Evolutionary conservation across 2,113 vertebrate genomes (phyloP), one percentile per base, ranked within the genome.

Genomic region (Aviceda subcristata): DNA sequence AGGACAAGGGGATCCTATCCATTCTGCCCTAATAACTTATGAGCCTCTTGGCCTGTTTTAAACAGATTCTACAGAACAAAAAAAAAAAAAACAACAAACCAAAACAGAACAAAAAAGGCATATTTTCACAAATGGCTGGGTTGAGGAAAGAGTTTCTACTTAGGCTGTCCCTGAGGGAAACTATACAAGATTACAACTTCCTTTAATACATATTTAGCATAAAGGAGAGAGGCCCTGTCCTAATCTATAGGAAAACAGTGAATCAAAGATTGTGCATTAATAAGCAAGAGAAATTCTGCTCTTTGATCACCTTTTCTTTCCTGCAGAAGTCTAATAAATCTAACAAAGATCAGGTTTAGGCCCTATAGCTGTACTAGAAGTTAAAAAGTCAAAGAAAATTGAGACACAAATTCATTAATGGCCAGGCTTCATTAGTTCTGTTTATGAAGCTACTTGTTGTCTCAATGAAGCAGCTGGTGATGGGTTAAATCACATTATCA

Each of bases 101-200:
- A n/a, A n/a, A n/a, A n/a, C n/a, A n/a, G n/a, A n/a, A n/a, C n/a
- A 11, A 10, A 2, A 11, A 5, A 46, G 9, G 2, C 3, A 21
- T 46, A 22, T 74, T 63, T 73, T 66, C 24, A 30, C 27, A 50
- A 78, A 82, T 2, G 57, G 6, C 2, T 53, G 16, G 13, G 18
- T 41, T 74, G 15, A 74, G 8, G 13, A n/a, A 59, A 73, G 34
- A 73, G 10, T 64, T 6, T 94, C 6, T 87, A 34, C 23, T 56
- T 46, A 51, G 9, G 12, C 11, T 77, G 12, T 17, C 60, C 15
- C 24, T 39, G 17, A 34, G 12, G 10, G 30, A 86, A 79, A 34
- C 0, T 38, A 16, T 51, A 43, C 20, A 86, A 46, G 20, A 48
- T 39, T 57, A 20, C 26, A 43, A n/a, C 12, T 39, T 85, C 12